Evolutionary conservation across 1,140 invertebrate genomes (phyloP).

Genomic region (Lordiphosa clarofinis): DNA sequence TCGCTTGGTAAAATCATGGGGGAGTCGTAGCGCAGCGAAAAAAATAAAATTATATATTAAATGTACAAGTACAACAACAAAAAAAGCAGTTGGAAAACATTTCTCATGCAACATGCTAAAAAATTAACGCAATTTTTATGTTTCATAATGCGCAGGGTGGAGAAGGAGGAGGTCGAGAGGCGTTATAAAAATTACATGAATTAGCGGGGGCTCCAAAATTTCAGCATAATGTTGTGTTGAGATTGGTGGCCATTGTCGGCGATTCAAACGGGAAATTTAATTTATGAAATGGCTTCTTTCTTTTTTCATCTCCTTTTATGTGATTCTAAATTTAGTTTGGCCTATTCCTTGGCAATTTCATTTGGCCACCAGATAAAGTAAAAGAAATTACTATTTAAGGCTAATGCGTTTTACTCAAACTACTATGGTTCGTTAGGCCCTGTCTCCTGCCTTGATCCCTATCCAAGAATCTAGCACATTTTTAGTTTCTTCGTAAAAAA

Average conservation of each 20-base stretch:
- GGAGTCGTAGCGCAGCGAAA: conserved; percentile 24
- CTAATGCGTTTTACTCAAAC: too few relatives aligned
- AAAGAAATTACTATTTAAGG: too few relatives aligned
- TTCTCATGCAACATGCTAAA: conserved; percentile 53
- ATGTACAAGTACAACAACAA: conserved; percentile 3
- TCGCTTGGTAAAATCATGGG: conserved; percentile 45
- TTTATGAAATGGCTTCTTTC: too few relatives aligned
- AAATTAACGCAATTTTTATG: conserved; percentile 65
- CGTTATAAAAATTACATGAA: conserved; percentile 25
- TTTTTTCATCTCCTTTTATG: too few relatives aligned
- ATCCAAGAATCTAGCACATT: too few relatives aligned
- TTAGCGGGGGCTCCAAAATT: conserved; percentile 12
- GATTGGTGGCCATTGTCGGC: not conserved
- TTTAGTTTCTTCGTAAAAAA: too few relatives aligned
- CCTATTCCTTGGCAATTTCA: too few relatives aligned
- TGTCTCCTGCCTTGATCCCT: too few relatives aligned
- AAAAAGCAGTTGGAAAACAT: conserved; percentile 17
- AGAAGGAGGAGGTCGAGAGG: conserved; percentile 10
- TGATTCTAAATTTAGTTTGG: too few relatives aligned
- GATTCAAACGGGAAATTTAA: too few relatives aligned
- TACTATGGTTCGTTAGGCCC: too few relatives aligned
- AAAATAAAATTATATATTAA: conserved; percentile 3
- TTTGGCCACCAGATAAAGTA: too few relatives aligned
- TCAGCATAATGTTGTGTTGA: not conserved
- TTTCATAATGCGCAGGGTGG: conserved; percentile 28